Percentiles rank a stretch among this genome's conserved stretches.
Conservation (phyloP, 37 sponge, comb jelly and placozoan genomes). For the Hexactinellida sp. region DNA sequence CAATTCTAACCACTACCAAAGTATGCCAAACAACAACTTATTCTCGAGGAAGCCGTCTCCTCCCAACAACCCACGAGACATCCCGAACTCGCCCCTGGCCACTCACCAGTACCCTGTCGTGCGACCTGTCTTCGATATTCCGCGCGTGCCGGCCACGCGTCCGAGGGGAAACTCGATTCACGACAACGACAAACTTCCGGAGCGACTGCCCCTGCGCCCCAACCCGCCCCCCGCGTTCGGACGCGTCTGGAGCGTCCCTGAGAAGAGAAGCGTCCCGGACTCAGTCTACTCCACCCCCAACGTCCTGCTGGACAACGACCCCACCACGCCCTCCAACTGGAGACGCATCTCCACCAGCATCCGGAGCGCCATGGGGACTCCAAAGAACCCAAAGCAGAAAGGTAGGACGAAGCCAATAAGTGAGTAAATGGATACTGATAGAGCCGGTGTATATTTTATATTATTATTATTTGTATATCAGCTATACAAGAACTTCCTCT, state of each 20-base stretch:
- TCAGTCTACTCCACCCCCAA: not conserved
- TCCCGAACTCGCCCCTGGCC: not conserved
- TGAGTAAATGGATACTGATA: too few relatives aligned
- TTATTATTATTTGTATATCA: not conserved
- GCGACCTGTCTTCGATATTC: conserved; percentile 12
- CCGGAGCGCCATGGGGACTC: not conserved
- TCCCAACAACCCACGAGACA: not conserved
- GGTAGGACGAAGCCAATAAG: not conserved
- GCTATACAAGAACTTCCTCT: not conserved
- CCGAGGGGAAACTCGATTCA: not conserved
- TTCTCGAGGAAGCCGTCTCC: not conserved
- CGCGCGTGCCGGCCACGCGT: not conserved
- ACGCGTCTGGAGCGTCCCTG: conserved; percentile 2
- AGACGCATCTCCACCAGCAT: not conserved
- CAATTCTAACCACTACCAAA: not conserved
- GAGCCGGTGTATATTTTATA: not conserved
- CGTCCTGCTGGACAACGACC: not conserved
- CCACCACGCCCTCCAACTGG: not conserved
- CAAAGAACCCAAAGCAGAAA: not conserved
- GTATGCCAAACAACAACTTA: not conserved
- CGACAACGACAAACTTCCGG: not conserved
- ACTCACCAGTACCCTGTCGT: not conserved
- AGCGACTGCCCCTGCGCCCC: not conserved
- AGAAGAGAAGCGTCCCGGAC: conserved; percentile 6
- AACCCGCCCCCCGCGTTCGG: not conserved